Base-by-base conservation (phyloP, 92 coral and sea anemone species). In the Montipora capitata region DNA sequence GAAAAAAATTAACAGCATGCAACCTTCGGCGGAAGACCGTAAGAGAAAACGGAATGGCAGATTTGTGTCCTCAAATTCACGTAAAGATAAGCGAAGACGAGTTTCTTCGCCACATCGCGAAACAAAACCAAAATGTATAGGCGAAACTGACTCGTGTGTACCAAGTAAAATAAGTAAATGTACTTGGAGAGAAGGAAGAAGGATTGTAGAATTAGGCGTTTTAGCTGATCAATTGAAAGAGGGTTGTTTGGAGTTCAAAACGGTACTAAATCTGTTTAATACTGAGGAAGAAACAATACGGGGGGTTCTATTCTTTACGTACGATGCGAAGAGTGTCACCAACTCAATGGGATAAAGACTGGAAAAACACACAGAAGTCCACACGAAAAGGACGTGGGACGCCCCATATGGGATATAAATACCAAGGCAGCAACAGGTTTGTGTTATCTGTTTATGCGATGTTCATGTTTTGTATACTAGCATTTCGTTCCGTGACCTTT, bases 101-200 rank as follows among this genome's bases (percentile, higher is more conserved):
- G 62, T 74, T 74, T 74, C 63, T 74, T 74, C 62, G 40, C 6
- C 40, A 59, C 58, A 72, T 20, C 14, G 14, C 1, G 77, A 72
- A 48, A 72, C 57, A 20, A n/a, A 72, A 72, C 10, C 16, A 10
- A 43, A 17, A 45, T 10, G 40, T 18, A 18, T 18, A 18, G 20
- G 20, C 20, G 20, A 18, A 18, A 18, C 20, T 39, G 27, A 18
- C 54, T 7, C 75, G 44, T 16, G 18, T 4, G 38, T 5, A 14
- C 10, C 12, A 5, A 14, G 16, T 57, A 79, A 62, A 18, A 18
- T 18, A 63, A 38, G 48, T 57, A 62, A 61, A 40, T 51, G 18
- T 27, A 14, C 75, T 6, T 88, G 88, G 88, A 82, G 89, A 70
- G 89, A 83, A 13, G 85, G 93, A 14, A 85, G 93, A 57, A 83